Evolutionary conservation across 1,140 invertebrate species (phyloP), one percentile per base, ranked within the genome.

Genomic region (Conus ventricosus): DNA sequence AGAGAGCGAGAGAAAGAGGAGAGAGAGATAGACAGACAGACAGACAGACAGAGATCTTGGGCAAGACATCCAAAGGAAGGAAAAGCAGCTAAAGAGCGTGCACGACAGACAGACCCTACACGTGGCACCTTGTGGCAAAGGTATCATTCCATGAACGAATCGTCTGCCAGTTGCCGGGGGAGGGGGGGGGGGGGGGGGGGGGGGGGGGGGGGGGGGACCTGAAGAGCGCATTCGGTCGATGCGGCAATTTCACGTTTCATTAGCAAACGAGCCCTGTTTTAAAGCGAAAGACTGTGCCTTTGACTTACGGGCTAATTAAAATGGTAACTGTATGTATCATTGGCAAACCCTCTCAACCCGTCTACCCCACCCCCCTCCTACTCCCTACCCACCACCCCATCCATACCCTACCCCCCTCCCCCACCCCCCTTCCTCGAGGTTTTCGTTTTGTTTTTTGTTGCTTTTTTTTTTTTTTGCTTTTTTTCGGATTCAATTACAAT

Each of bases 261-360:
- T 71, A 71, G 67, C 67, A 71, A 71, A 71, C 17, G 67, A 71
- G 23, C 67, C 67, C 67, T 71, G 67, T 71, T 71, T 23, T 71
- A 13, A 13, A 71, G 13, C 67, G 60, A 71, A 23, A 71, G 20
- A 60, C 57, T 60, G 57, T 60, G 57, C 57, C 8, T 60, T 60
- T 60, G 67, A 71, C 67, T 71, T 71, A 71, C 67, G 67, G 67
- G 67, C 4, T 71, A n/a, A 71, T 71, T 71, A 71, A 71, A 71
- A 20, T 23, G 67, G 57, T 60, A 60, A 60, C 57, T 60, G 57
- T 71, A 71, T 20, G 17, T 71, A 20, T 71, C 67, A 71, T 20
- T n/a, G 11, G 67, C 67, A 71, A 63, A 71, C 23, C 67, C 11
- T 13, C 67, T 20, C 67, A 71, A 23, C 39, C 39, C 39, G 39